phyloP scores from a whole-genome alignment of 1,140 invertebrate genomes.

The Microplitis demolitor region DNA sequence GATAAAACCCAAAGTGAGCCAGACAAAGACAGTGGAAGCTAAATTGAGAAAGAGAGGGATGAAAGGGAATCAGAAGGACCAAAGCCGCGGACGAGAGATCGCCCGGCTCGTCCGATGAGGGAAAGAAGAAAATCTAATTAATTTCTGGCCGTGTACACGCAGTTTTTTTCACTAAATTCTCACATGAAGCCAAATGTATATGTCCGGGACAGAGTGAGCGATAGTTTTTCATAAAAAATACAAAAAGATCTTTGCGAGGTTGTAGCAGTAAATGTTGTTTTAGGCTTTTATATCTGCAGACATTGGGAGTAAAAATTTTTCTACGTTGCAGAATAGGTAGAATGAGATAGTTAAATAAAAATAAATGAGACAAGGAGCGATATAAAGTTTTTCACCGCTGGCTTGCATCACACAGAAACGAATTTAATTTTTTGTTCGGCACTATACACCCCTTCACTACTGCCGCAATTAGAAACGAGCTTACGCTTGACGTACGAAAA shows the following conservation, averaged over 20 bases:
- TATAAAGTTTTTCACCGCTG: slow-evolving; percentile 20
- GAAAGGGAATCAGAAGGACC: slow-evolving; percentile 38
- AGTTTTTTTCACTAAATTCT: neutral
- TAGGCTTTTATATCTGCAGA: slow-evolving; percentile 36
- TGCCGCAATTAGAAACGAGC: slow-evolving; percentile 34
- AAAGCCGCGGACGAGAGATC: slow-evolving; percentile 28
- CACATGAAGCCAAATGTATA: neutral
- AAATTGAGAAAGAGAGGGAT: slow-evolving; percentile 23
- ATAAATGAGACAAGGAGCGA: slow-evolving; percentile 11
- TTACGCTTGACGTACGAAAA: slow-evolving; percentile 30
- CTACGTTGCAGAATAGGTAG: neutral
- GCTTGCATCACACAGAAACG: slow-evolving; percentile 22
- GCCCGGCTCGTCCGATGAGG: slow-evolving; percentile 19
- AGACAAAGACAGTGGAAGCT: neutral
- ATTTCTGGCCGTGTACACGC: slow-evolving; percentile 25
- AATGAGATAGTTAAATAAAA: slow-evolving; percentile 2
- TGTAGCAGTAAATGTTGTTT: slow-evolving; percentile 43
- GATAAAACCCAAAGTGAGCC: slow-evolving; percentile 12
- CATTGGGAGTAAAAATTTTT: slow-evolving; percentile 21
- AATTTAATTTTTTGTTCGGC: slow-evolving; percentile 30
- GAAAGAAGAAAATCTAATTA: slow-evolving; percentile 43
- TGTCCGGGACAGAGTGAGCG: neutral
- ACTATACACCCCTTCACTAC: slow-evolving; percentile 22
- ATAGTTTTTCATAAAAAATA: slow-evolving; percentile 8
- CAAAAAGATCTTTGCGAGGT: slow-evolving; percentile 16